Evolutionary conservation across 37 sponge, comb jelly and placozoan species (phyloP), one percentile per base, ranked within the genome.

Genomic region (Chondrilla cf. caribensis): DNA sequence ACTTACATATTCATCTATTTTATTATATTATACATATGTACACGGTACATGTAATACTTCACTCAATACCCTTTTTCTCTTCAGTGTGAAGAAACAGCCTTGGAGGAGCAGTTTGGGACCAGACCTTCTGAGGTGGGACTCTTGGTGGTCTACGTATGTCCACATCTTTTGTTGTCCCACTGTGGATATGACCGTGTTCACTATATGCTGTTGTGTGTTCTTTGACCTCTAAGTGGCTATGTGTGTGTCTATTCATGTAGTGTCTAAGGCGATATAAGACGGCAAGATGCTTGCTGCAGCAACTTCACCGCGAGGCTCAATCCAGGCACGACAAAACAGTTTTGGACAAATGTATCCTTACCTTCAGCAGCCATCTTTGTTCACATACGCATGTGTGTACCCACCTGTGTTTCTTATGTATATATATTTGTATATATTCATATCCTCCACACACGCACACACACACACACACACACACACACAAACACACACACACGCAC

Each of bases 181-280:
- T 14, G 51, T 47, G 51, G 9, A 47, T 47, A 14, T 47, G 51
- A 47, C 51, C 11, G 51, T 47, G 51, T 11, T 11, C 51, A 6
- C 11, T 47, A 11, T 47, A 11, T 47, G 51, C 11, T 6, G 6
- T 6, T 47, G 51, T 47, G 51, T 47, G 51, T 47, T 6, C 11
- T 6, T 47, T 6, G 6, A 11, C 11, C 9, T 47, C 9, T 47
- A 11, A 14, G 51, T 47, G 51, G 6, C 9, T 47, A 11, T 47
- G 51, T 47, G 51, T 47, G 51, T 47, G 51, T 47, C 9, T 47
- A 11, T 47, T 47, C 11, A 11, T 47, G 75, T 58, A 90, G 87
- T 87, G 87, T 81, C n/a, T 87, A 5, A 91, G 79, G 66, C 60
- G 71, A 3, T 91, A 91, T 41, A 54, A 80, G 18, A 75, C 80